Evolutionary conservation across 2,888 invertebrate genomes (phyloP).

Genomic region (Monopis laevigella): DNA sequence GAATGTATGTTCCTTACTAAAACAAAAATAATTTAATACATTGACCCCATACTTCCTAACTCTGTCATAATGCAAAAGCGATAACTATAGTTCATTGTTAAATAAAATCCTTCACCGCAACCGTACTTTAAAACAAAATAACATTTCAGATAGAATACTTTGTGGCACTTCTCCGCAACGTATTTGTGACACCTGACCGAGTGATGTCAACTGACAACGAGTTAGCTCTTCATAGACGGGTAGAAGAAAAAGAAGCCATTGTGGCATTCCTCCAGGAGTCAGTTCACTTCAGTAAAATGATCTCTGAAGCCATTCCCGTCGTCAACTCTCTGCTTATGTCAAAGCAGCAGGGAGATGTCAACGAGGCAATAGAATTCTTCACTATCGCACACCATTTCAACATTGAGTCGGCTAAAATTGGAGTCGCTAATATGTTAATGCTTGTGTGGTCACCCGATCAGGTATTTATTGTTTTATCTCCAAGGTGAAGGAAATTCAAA

Average conservation of each 20-base stretch:
- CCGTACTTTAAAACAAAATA: too few species aligned
- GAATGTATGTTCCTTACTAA: too few species aligned
- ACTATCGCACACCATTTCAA: constrained; percentile 82
- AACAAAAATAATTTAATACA: too few species aligned
- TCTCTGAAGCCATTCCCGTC: constrained; percentile 58
- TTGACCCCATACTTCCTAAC: too few species aligned
- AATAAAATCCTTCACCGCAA: too few species aligned
- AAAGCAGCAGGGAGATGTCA: constrained; percentile 79
- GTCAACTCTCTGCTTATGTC: constrained; percentile 79
- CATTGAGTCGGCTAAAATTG: constrained; percentile 75
- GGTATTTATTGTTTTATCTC: too few species aligned
- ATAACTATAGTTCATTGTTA: too few species aligned
- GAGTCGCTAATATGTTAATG: constrained; percentile 79
- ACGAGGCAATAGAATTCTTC: constrained; percentile 90
- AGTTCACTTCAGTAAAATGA: constrained; percentile 57
- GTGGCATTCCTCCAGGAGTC: constrained; percentile 78
- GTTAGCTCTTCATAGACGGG: constrained; percentile 54
- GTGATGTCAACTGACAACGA: constrained; percentile 42
- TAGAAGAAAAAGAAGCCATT: constrained; percentile 68
- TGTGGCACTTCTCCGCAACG: constrained; percentile 48
- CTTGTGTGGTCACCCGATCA: constrained; percentile 85
- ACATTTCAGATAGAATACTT: constrained; percentile 51
- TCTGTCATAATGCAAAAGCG: too few species aligned
- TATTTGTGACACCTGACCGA: constrained; percentile 46
- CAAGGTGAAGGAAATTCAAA: too few species aligned